Base-by-base conservation (phyloP, 2,113 vertebrate genomes). In the Lates calcarifer region DNA sequence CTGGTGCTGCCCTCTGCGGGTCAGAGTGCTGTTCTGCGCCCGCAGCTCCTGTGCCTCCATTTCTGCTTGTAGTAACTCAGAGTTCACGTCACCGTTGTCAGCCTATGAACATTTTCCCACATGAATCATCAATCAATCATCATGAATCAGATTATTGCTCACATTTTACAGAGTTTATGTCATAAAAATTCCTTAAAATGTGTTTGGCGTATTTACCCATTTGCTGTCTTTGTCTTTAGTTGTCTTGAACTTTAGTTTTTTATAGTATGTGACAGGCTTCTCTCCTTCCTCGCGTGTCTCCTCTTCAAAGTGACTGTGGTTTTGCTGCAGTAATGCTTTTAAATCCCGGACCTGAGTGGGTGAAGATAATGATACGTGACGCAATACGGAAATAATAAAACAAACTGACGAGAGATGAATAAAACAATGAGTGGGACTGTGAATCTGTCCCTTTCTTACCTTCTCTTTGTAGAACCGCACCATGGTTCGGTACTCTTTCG, bases 401-500 rank as follows among this genome's bases (percentile, higher is more conserved):
- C 7, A 58, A 70, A 2, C 20, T 39, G 2, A 26, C 1, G 8
- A 0, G 1, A 28, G 37, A 57, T 28, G 41, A 60, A n/a, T 22
- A 26, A 41, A 15, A 49, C 20, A 12, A n/a, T 26, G 10, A 49
- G 29, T 22, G 4, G 2, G 6, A 24, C 2, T 1, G 13, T 15
- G n/a, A 20, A 14, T n/a, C 1, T 22, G 26, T 29, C 0, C 14
- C n/a, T 6, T 28, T 61, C 65, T 77, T 43, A 93, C 93, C 91
- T 85, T 88, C 0, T 82, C 37, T 79, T 83, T 87, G 85, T 90
- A 94, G 47, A 77, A 86, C 28, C 55, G 67, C 5, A 33, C 85
- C 92, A 94, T 89, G 53, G 41, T 71, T 20, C 65, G 47, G 81
- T 94, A 94, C 73, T 95, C 89, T 56, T 91, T 90, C 0, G 90